Percentiles rank a stretch among this genome's conserved stretches.
Evolutionary conservation across 2,888 invertebrate genomes (phyloP).

Genomic region (Lasioglossum leucozonium): DNA sequence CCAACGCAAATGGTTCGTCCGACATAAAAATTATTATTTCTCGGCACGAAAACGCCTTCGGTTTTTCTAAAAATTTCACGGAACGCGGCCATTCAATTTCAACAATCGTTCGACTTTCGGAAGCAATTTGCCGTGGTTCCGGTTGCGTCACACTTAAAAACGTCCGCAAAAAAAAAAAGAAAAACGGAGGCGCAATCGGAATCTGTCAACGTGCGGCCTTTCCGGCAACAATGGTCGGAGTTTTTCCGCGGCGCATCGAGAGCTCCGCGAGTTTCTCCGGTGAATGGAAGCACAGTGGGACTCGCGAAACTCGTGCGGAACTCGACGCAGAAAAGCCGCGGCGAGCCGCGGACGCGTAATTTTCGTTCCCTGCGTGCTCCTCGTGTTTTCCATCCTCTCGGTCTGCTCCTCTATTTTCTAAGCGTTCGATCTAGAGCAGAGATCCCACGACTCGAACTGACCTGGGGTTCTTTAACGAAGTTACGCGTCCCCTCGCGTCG

Average conservation of each 20-base stretch:
- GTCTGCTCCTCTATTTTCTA: background rate
- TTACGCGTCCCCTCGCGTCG: conserved; percentile 61
- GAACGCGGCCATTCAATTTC: background rate
- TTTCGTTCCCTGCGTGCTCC: conserved; percentile 20
- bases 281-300: conserved; percentile 19
- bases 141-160: background rate
- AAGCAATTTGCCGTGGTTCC: background rate
- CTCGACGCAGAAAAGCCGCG: background rate
- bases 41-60: no score
- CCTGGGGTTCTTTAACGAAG: conserved; percentile 76
- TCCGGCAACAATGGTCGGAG: conserved; percentile 36
- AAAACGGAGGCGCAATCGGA: background rate
- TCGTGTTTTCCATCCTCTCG: background rate
- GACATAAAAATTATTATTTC: no score
- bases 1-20: no score
- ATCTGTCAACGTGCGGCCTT: background rate
- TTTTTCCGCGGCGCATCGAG: conserved; percentile 35
- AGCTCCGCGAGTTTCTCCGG: conserved; percentile 43
- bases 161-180: no score
- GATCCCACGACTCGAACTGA: conserved; percentile 62
- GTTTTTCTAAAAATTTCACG: no score
- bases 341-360: conserved; percentile 11
- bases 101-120: background rate
- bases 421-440: background rate
- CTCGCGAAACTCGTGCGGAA: conserved; percentile 16